Evolutionary conservation across 2,113 vertebrate genomes (phyloP).

Genomic region (Syngnathus floridae): DNA sequence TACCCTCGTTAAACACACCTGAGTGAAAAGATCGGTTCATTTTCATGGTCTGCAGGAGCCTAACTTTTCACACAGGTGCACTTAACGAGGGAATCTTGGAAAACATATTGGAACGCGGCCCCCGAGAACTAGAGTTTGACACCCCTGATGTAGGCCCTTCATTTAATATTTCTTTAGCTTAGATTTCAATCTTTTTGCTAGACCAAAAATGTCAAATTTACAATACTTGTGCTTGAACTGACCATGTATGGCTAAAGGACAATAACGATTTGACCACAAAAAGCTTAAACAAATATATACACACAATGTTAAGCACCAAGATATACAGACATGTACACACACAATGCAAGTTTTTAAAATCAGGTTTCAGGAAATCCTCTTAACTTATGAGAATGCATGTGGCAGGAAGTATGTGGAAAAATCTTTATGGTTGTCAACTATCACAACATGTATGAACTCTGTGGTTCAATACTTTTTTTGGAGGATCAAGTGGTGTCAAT

Average conservation of each 20-base stretch:
- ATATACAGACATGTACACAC: constrained; percentile 63
- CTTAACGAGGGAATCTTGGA: no score
- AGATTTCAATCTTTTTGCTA: constrained; percentile 32
- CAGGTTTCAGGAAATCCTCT: neutral
- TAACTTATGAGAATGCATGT: neutral
- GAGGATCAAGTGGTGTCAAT: neutral
- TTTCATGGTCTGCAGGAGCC: no score
- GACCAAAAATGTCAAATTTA: constrained; percentile 22
- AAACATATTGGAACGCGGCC: no score
- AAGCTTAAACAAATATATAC: constrained; percentile 59
- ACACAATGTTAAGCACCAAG: constrained; percentile 48
- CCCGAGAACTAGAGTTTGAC: no score
- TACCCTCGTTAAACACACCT: no score
- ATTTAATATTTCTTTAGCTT: constrained; percentile 23
- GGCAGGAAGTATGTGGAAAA: constrained; percentile 1
- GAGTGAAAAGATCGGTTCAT: no score
- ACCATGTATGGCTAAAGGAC: constrained; percentile 30
- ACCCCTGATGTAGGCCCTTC: neutral
- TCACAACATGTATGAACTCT: neutral
- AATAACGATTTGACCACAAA: constrained; percentile 37
- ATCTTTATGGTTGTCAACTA: neutral
- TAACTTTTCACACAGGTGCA: no score
- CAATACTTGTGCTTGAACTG: constrained; percentile 49
- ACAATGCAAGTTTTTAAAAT: neutral
- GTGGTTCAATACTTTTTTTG: neutral